Evolutionary conservation across 2,113 vertebrate genomes (phyloP).

Genomic region (Diadophis punctatus): DNA sequence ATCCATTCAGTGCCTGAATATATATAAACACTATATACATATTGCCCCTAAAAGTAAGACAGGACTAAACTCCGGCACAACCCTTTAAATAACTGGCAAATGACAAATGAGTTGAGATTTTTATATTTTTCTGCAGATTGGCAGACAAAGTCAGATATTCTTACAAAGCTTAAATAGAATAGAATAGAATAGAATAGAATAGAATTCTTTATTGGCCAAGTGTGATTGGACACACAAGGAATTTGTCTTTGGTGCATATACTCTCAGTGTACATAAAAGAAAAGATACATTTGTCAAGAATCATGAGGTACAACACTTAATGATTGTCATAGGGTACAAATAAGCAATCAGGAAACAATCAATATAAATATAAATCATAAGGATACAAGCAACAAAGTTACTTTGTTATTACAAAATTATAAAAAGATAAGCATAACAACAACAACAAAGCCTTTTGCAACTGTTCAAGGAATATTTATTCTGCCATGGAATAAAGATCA

Average conservation of each 20-base stretch:
- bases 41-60: neutral
- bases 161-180: neutral
- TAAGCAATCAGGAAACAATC: too few species aligned
- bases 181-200: too few species aligned
- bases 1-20: neutral
- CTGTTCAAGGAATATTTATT: neutral
- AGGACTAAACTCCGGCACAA: neutral
- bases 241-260: too few species aligned
- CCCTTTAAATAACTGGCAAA: neutral
- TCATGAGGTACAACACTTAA: too few species aligned
- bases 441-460: neutral
- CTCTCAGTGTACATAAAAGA: too few species aligned
- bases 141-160: neutral
- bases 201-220: too few species aligned
- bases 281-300: too few species aligned
- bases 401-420: too few species aligned
- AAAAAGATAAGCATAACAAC: neutral
- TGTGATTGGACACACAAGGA: too few species aligned
- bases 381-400: too few species aligned
- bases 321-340: too few species aligned
- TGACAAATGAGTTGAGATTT: constrained; percentile 40
- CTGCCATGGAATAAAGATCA: constrained; percentile 50
- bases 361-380: too few species aligned
- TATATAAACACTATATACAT: neutral
- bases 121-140: neutral